These are phyloP conservation scores for Podocnemis expansa DNA, from an alignment of 2,113 vertebrate genomes.

Conservation along the genomic window DNA sequence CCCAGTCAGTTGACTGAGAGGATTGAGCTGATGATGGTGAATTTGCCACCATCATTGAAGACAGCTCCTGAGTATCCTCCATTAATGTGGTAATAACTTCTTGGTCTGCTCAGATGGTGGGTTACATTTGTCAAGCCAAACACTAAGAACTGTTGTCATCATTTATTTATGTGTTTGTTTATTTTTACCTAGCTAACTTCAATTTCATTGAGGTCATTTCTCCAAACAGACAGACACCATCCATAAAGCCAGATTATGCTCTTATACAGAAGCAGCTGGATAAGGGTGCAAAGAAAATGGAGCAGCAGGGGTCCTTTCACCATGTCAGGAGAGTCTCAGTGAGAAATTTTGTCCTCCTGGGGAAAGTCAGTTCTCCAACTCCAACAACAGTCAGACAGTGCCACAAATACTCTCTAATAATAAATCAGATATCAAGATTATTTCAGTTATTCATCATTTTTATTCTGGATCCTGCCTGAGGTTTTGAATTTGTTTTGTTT, in stretches of 20 bases:
- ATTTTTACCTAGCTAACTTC: too few relatives aligned
- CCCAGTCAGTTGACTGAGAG: too few relatives aligned
- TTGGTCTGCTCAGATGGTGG: not conserved
- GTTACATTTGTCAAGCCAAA: accelerated
- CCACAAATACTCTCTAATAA: not conserved
- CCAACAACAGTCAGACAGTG: not conserved
- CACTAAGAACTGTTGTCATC: not conserved
- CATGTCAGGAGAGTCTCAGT: not conserved
- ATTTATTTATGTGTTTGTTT: not conserved
- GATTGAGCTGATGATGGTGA: too few relatives aligned
- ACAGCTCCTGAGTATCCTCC: not conserved
- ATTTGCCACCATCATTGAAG: too few relatives aligned
- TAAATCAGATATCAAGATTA: not conserved
- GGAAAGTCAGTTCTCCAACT: not conserved
- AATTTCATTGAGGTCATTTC: not conserved
- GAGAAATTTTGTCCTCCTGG: not conserved
- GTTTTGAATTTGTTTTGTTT: not conserved
- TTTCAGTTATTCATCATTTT: not conserved
- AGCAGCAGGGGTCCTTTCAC: not conserved
- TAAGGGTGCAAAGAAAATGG: not conserved
- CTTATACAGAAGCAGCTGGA: not conserved
- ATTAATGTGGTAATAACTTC: not conserved
- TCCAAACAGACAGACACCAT: not conserved
- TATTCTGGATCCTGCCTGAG: not conserved
- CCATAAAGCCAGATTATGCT: not conserved